These are phyloP conservation scores for Tinamus guttatus DNA, from an alignment of 2,113 vertebrate genomes.

Conservation along the genomic window DNA sequence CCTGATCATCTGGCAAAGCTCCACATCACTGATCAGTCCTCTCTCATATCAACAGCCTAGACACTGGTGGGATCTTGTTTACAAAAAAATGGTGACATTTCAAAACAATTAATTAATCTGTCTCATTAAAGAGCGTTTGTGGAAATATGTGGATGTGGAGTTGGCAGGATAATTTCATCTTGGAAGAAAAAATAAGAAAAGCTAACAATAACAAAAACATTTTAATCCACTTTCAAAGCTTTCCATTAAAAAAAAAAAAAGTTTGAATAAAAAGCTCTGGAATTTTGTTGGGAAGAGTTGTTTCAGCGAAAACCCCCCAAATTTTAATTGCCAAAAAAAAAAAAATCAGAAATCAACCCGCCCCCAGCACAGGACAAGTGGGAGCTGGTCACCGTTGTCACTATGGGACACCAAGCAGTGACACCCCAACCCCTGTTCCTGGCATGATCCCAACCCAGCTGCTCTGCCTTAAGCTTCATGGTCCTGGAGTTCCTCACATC, in stretches of 20 bases:
- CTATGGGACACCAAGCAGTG: neutral
- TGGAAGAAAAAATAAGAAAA: neutral
- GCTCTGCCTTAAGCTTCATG: neutral
- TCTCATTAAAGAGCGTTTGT: neutral
- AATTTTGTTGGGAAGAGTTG: neutral
- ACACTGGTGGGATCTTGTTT: neutral
- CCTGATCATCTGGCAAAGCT: neutral
- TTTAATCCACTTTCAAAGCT: neutral
- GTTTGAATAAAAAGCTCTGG: neutral
- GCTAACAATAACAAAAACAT: neutral
- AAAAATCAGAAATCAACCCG: neutral
- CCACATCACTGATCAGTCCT: neutral
- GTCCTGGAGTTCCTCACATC: neutral
- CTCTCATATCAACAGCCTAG: neutral
- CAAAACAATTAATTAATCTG: neutral
- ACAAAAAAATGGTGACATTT: neutral
- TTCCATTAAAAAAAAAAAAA: neutral
- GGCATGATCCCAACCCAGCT: neutral
- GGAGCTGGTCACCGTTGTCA: neutral
- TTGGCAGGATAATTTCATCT: neutral
- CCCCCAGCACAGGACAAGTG: neutral
- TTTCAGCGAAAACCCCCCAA: neutral
- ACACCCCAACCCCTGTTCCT: neutral
- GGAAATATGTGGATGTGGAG: neutral
- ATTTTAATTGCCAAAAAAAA: neutral